Conservation (phyloP, 2,797 vertebrate species). For the Myotis pilosus region DNA sequence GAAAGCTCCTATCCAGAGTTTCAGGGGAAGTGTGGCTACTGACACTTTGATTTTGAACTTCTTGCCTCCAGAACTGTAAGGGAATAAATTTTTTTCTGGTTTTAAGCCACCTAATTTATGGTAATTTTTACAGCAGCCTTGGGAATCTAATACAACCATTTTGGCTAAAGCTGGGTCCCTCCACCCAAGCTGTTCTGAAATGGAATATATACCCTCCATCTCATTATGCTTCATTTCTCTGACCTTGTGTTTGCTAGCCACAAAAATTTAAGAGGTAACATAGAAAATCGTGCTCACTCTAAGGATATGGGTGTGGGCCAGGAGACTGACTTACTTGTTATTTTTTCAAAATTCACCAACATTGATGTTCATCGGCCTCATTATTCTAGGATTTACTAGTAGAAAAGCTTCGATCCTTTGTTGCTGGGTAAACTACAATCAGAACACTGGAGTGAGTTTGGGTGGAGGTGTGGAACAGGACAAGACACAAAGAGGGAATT, state of each 20-base stretch:
- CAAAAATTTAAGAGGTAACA: slow-evolving; percentile 29
- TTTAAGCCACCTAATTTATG: background rate
- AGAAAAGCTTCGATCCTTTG: background rate
- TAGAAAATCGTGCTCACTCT: slow-evolving; percentile 15
- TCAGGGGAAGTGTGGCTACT: background rate
- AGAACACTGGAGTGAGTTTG: background rate
- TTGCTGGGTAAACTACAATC: background rate
- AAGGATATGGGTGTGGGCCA: background rate
- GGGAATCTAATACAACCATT: background rate
- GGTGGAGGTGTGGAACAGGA: background rate
- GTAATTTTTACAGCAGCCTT: background rate
- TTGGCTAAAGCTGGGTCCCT: background rate
- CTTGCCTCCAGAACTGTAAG: background rate
- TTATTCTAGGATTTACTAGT: background rate
- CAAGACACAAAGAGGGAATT: background rate
- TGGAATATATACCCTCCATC: background rate
- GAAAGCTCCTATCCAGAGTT: background rate
- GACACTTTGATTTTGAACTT: background rate
- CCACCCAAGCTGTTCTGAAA: background rate
- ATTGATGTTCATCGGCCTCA: background rate
- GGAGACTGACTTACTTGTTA: slow-evolving; percentile 56
- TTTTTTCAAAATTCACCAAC: slow-evolving; percentile 60
- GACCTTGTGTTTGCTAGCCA: background rate
- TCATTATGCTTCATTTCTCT: background rate
- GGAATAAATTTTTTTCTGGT: background rate